Conservation (phyloP, 2,113 vertebrate species). For the Oceanites oceanicus region DNA sequence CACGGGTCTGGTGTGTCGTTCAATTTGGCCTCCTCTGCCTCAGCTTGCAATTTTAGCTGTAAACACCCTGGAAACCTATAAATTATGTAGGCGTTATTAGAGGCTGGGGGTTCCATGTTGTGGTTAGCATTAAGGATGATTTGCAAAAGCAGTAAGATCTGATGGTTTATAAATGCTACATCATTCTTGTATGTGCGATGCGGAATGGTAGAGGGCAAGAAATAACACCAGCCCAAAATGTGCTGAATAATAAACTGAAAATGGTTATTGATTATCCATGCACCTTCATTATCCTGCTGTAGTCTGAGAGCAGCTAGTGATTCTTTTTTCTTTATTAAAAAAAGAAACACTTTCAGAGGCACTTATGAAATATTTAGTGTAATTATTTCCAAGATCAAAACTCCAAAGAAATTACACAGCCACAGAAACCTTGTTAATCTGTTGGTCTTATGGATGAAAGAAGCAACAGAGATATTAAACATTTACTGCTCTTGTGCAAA, state of each 20-base stretch:
- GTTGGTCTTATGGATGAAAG: conserved; percentile 26
- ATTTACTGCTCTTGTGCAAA: conserved; percentile 15
- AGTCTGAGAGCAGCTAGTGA: neutral
- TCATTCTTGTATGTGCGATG: neutral
- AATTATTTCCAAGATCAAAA: conserved; percentile 43
- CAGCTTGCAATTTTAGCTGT: neutral
- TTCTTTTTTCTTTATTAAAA: neutral
- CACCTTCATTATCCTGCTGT: conserved; percentile 10
- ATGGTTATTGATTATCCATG: conserved; percentile 48
- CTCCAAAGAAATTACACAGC: neutral
- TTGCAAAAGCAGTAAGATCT: neutral
- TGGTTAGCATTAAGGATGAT: neutral
- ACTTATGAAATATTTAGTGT: conserved; percentile 38
- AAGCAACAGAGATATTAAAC: conserved; percentile 11
- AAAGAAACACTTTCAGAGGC: neutral
- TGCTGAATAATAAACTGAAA: conserved; percentile 27
- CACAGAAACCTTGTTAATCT: conserved; percentile 46
- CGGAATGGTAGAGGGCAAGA: neutral
- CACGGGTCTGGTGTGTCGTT: neutral
- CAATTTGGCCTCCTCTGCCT: neutral
- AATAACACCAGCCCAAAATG: neutral
- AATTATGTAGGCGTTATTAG: neutral
- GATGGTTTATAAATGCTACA: neutral
- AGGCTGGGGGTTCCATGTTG: neutral
- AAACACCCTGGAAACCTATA: neutral